Conservation (phyloP, 2,797 vertebrate genomes). For the Cygnus olor region DNA sequence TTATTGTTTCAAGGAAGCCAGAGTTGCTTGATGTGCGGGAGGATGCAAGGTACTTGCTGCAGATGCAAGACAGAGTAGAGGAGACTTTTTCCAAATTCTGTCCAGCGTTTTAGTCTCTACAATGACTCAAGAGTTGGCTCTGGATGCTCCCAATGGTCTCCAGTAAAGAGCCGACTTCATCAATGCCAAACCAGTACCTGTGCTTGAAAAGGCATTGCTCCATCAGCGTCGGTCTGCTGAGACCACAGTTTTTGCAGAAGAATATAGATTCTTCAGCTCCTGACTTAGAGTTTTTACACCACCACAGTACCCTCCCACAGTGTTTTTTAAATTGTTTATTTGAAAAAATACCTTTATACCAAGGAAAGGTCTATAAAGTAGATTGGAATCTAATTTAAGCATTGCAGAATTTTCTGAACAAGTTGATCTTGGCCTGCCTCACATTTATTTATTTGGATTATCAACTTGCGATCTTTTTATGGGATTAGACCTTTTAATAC, state of each 20-base stretch:
- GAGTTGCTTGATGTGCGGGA: not conserved
- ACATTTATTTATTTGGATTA: not conserved
- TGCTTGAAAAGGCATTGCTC: not conserved
- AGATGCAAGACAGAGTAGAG: not conserved
- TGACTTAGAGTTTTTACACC: not conserved
- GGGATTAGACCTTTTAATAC: not conserved
- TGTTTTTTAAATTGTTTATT: not conserved
- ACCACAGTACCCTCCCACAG: not conserved
- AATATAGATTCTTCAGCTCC: not conserved
- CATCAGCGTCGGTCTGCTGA: not conserved
- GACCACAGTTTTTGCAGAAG: not conserved
- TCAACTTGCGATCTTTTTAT: not conserved
- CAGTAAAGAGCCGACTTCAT: not conserved
- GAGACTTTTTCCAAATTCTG: not conserved
- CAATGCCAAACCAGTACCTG: not conserved
- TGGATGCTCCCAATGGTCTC: not conserved
- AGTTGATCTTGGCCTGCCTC: not conserved
- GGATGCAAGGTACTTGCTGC: not conserved
- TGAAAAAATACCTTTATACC: not conserved
- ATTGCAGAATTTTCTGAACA: not conserved
- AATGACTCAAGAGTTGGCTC: not conserved
- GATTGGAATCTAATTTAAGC: not conserved
- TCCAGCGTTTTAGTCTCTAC: not conserved
- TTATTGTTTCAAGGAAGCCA: not conserved
- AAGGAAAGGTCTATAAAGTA: not conserved